A percentile compares a stretch with the other conserved stretches of the same genome.
These are phyloP conservation scores for Osmerus mordax DNA, from an alignment of 2,113 vertebrate genomes.

Conservation along the genomic window DNA sequence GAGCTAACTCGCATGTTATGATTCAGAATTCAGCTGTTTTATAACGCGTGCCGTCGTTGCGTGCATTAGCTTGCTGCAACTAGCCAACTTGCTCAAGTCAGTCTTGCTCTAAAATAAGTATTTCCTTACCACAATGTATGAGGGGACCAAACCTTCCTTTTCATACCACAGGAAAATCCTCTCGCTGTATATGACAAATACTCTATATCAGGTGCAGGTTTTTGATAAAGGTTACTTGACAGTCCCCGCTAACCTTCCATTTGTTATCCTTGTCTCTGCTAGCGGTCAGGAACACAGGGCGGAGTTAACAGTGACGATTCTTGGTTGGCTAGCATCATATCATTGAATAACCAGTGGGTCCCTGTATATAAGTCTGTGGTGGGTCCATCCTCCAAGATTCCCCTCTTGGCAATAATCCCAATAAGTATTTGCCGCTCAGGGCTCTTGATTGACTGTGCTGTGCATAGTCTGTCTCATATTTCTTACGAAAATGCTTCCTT, in stretches of 20 bases:
- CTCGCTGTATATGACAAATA: neutral
- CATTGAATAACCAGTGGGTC: conserved; percentile 16
- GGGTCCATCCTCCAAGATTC: too few species aligned
- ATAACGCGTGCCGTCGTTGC: neutral
- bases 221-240: neutral
- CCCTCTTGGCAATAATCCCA: too few species aligned
- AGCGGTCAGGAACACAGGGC: conserved; percentile 7
- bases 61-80: conserved; percentile 30
- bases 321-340: conserved; percentile 38
- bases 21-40: neutral
- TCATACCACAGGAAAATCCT: conserved; percentile 51
- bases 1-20: neutral
- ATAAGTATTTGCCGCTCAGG: too few species aligned
- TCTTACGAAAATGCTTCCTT: too few species aligned
- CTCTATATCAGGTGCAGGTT: neutral
- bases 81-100: neutral
- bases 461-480: too few species aligned
- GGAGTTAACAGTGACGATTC: conserved; percentile 15
- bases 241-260: conserved; percentile 39
- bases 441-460: too few species aligned
- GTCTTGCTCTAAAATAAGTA: neutral
- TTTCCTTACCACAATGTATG: conserved; percentile 43
- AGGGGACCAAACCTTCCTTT: conserved; percentile 21
- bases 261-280: conserved; percentile 10
- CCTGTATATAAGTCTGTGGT: neutral